Evolutionary conservation across 2,888 invertebrate genomes (phyloP).

Genomic region (Microlaimidae sp.): DNA sequence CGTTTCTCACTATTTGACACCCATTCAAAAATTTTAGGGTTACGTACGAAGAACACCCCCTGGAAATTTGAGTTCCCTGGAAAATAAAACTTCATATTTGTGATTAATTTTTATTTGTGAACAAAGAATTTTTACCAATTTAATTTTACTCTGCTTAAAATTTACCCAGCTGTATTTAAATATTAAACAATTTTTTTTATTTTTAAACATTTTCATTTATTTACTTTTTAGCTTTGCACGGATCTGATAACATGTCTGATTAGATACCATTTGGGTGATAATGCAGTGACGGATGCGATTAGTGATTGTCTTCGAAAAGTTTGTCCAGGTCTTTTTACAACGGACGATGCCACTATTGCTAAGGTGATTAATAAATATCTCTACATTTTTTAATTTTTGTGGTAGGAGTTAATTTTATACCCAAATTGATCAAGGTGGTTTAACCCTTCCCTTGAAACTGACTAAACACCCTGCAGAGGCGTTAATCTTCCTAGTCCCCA

Average conservation of each 20-base stretch:
- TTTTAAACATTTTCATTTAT: constrained; percentile 2
- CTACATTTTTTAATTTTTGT: neutral
- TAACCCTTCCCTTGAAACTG: no score
- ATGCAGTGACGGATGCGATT: constrained; percentile 80
- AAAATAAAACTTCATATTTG: no score
- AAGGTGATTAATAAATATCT: constrained; percentile 48
- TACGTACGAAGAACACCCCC: no score
- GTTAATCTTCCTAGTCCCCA: no score
- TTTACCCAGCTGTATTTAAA: constrained; percentile 19
- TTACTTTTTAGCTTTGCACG: constrained; percentile 39
- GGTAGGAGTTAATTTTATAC: constrained; percentile 2
- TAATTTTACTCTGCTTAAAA: no score
- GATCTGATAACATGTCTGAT: constrained; percentile 65
- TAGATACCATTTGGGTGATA: constrained; percentile 74
- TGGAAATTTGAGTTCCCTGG: no score
- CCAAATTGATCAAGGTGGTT: no score
- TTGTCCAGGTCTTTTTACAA: constrained; percentile 78
- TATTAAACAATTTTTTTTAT: neutral
- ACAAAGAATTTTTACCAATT: no score
- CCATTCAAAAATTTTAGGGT: constrained; percentile 12
- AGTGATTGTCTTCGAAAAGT: constrained; percentile 66
- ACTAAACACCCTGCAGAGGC: no score
- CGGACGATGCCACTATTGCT: constrained; percentile 85
- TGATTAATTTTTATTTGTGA: no score
- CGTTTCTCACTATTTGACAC: neutral